A percentile compares a stretch with the other conserved stretches of the same genome.
These are phyloP conservation scores for Barbus barbus DNA, from an alignment of 2,113 vertebrate genomes.

Conservation along the genomic window DNA sequence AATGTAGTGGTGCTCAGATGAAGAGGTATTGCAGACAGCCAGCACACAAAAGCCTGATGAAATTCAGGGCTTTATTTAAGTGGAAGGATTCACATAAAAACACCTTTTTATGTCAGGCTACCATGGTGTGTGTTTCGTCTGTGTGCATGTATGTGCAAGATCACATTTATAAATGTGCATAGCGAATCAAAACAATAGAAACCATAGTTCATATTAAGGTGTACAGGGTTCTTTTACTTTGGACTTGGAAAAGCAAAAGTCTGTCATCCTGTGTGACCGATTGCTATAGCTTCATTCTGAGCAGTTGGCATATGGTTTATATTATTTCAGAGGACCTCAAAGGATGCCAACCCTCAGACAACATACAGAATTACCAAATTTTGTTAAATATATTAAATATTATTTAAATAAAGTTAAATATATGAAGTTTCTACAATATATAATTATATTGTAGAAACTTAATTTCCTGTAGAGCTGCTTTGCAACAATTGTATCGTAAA, in stretches of 20 bases:
- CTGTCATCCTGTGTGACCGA: slow-evolving; percentile 17
- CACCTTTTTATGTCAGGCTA: not conserved
- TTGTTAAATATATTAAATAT: no score
- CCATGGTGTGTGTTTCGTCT: not conserved
- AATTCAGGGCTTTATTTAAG: not conserved
- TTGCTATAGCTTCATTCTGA: slow-evolving; percentile 59
- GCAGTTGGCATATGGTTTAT: slow-evolving; percentile 65
- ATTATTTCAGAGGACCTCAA: no score
- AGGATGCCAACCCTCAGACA: no score
- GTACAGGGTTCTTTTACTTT: slow-evolving; percentile 28
- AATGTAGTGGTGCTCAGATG: not conserved
- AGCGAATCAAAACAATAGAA: slow-evolving; percentile 17
- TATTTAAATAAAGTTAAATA: no score
- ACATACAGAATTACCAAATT: no score
- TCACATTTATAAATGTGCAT: not conserved
- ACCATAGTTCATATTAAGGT: slow-evolving; percentile 21
- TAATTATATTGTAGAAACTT: no score
- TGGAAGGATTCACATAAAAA: not conserved
- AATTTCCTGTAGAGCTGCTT: no score
- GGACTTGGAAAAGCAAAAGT: not conserved
- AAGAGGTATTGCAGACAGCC: not conserved
- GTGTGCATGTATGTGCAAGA: slow-evolving; percentile 41
- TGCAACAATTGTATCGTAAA: no score
- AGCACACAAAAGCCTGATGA: not conserved
- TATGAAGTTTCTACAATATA: no score